Percentiles rank a stretch among this genome's conserved stretches.
Evolutionary conservation across 2,888 invertebrate genomes (phyloP).

Genomic region (Mimumesa dahlbomi): DNA sequence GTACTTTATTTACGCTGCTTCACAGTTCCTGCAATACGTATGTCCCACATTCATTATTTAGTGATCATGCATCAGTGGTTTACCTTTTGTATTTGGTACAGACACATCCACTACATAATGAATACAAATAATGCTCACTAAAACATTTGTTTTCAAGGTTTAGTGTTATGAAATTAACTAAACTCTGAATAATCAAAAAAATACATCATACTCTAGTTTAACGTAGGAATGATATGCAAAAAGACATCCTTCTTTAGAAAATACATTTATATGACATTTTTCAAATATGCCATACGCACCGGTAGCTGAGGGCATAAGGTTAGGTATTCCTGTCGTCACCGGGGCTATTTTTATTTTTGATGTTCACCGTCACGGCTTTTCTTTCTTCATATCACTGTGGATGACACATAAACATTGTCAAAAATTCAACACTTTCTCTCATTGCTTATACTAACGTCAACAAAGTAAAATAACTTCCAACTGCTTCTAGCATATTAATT

Average conservation of each 20-base stretch:
- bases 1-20: slow-evolving; percentile 50
- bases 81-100: slow-evolving; percentile 33
- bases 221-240: slow-evolving; percentile 10
- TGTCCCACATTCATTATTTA: slow-evolving; percentile 48
- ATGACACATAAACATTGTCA: slow-evolving; percentile 26
- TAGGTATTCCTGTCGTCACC: slow-evolving; percentile 62
- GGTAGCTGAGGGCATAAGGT: slow-evolving; percentile 77
- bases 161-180: no score
- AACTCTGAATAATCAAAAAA: neutral
- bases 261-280: neutral
- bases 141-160: slow-evolving; percentile 34
- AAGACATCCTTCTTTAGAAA: slow-evolving; percentile 1
- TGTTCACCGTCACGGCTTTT: slow-evolving; percentile 61
- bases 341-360: slow-evolving; percentile 55
- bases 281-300: slow-evolving; percentile 57
- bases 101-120: slow-evolving; percentile 16
- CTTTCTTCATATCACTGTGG: slow-evolving; percentile 72
- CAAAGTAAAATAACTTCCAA: no score
- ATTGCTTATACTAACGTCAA: no score
- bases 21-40: slow-evolving; percentile 64
- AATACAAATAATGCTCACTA: slow-evolving; percentile 14
- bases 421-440: neutral
- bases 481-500: no score
- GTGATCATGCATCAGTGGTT: slow-evolving; percentile 20
- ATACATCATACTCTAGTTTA: neutral